A percentile compares a stretch with the other conserved stretches of the same genome.
These are phyloP conservation scores for Montifringilla adamsi DNA, from an alignment of 2,113 vertebrate genomes.

Conservation along the genomic window DNA sequence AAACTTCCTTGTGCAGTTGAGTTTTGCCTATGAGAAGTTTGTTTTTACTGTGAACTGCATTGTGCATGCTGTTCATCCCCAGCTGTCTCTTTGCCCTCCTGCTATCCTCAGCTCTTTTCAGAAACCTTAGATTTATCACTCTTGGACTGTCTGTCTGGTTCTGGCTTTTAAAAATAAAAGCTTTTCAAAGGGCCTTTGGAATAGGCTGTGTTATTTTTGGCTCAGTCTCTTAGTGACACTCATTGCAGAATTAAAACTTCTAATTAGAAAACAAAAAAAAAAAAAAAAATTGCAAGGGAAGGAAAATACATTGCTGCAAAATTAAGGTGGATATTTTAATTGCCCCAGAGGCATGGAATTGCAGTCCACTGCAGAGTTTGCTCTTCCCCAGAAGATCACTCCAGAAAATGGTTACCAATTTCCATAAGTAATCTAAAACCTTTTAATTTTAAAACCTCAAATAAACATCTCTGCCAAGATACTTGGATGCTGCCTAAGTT, in stretches of 20 bases:
- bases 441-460: not conserved
- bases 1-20: not conserved
- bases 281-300: not conserved
- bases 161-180: constrained; percentile 62
- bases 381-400: not conserved
- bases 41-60: not conserved
- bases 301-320: not conserved
- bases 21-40: not conserved
- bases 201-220: constrained; percentile 61
- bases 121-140: constrained; percentile 62
- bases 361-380: not conserved
- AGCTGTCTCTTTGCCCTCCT: constrained; percentile 25
- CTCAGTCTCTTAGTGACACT: constrained; percentile 14
- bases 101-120: constrained; percentile 44
- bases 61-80: constrained; percentile 5
- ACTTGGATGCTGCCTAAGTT: not conserved
- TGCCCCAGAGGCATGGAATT: not conserved
- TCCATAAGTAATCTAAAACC: not conserved
- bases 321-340: constrained; percentile 32
- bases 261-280: constrained; percentile 39
- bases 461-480: not conserved
- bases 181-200: constrained; percentile 53
- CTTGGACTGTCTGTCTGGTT: constrained; percentile 42
- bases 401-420: not conserved
- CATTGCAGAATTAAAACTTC: constrained; percentile 50